Evolutionary conservation across 1,140 invertebrate genomes (phyloP).

Genomic region (Wasmannia auropunctata): DNA sequence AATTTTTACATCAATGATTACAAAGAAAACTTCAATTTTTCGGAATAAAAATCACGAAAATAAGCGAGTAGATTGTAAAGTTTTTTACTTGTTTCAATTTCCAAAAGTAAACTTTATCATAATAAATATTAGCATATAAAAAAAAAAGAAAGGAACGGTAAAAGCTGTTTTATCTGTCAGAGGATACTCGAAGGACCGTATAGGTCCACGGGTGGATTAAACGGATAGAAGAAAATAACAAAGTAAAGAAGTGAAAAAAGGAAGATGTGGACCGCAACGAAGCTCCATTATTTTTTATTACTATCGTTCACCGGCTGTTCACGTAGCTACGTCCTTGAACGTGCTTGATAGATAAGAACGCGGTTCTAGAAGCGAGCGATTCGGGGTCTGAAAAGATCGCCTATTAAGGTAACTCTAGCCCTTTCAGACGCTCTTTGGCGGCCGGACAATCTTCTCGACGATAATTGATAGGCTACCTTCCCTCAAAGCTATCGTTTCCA

Average conservation of each 20-base stretch:
- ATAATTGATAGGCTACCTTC: constrained; percentile 62
- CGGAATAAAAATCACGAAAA: background rate
- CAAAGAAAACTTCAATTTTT: background rate
- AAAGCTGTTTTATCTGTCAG: constrained; percentile 8
- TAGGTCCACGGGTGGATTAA: constrained; percentile 14
- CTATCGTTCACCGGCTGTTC: background rate
- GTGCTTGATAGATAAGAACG: constrained; percentile 46
- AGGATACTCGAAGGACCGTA: constrained; percentile 19
- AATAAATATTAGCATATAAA: background rate
- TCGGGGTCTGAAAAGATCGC: constrained; percentile 19
- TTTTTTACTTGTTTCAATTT: background rate
- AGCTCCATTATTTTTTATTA: constrained; percentile 45
- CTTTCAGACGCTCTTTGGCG: constrained; percentile 32
- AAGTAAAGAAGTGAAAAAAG: background rate
- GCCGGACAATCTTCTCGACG: constrained; percentile 24
- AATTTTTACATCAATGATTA: background rate
- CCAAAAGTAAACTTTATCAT: background rate
- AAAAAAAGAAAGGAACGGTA: background rate
- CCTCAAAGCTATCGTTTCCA: constrained; percentile 54
- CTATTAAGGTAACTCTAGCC: constrained; percentile 65
- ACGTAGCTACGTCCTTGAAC: constrained; percentile 43
- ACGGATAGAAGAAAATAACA: background rate
- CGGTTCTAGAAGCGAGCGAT: background rate
- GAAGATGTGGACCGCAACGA: background rate
- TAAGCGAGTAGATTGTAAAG: too few relatives aligned